A percentile compares a stretch with the other conserved stretches of the same genome.
phyloP scores from a whole-genome alignment of 64 coral and sea anemone genomes.

The Montipora efflorescens region DNA sequence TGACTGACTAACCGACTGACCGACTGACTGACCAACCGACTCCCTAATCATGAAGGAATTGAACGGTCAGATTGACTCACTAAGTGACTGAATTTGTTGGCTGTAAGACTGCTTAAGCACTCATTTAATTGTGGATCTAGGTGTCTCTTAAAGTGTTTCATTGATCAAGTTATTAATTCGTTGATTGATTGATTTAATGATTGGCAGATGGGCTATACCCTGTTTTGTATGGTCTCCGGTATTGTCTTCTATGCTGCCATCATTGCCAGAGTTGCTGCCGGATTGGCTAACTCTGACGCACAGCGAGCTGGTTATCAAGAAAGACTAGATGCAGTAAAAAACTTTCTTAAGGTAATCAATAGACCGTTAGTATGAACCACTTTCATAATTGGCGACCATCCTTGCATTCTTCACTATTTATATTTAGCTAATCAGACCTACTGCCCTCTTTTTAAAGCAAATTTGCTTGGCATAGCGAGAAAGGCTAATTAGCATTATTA shows the following conservation, averaged over 20 bases:
- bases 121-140: too few species aligned
- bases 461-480: too few species aligned
- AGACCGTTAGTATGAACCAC: too few species aligned
- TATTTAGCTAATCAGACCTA: too few species aligned
- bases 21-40: background rate
- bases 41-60: too few species aligned
- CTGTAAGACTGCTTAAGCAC: background rate
- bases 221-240: constrained; percentile 84
- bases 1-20: background rate
- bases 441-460: too few species aligned
- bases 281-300: constrained; percentile 89
- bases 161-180: background rate
- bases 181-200: constrained; percentile 1
- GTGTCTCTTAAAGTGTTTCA: too few species aligned
- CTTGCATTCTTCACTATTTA: too few species aligned
- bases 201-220: constrained; percentile 79
- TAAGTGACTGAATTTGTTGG: background rate
- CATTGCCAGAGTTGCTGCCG: constrained; percentile 90
- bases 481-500: too few species aligned
- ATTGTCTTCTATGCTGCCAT: constrained; percentile 94
- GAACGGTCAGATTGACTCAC: background rate
- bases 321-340: constrained; percentile 74
- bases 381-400: too few species aligned
- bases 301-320: constrained; percentile 93
- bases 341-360: constrained; percentile 74